Percentiles rank a stretch among this genome's conserved stretches.
Conservation (phyloP, 1,140 invertebrate genomes). For the Leptonema lineaticorne region DNA sequence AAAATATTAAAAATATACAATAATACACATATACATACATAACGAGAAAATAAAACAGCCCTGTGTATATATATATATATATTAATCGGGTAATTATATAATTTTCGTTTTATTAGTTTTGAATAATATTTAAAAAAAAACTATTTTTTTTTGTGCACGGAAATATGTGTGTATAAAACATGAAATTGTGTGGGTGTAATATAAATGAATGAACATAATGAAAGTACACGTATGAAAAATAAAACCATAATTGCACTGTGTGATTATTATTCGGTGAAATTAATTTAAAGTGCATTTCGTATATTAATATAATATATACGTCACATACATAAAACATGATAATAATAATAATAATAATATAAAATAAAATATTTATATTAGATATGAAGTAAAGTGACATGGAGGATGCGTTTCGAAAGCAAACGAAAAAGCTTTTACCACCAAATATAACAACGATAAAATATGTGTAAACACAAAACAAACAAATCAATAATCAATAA, state of each 20-base stretch:
- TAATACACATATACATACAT: not conserved
- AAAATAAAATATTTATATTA: not conserved
- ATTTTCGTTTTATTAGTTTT: too few species aligned
- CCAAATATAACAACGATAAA: too few species aligned
- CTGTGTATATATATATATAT: too few species aligned
- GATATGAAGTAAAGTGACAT: conserved; percentile 15
- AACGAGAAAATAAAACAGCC: not conserved
- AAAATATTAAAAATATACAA: conserved; percentile 12
- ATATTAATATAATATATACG: not conserved
- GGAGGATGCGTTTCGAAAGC: conserved; percentile 25
- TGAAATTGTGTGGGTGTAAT: not conserved
- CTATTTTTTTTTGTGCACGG: not conserved
- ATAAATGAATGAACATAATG: not conserved
- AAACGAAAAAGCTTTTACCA: conserved; percentile 15
- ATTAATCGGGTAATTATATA: too few species aligned
- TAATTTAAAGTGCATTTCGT: not conserved
- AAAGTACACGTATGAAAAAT: not conserved
- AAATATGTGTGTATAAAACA: not conserved
- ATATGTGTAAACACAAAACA: not conserved
- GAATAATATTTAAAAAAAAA: too few species aligned
- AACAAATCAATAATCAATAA: not conserved
- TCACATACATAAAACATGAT: not conserved
- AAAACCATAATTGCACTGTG: too few species aligned
- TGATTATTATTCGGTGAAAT: not conserved
- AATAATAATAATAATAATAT: not conserved